Base-by-base conservation (phyloP, 2,888 invertebrate species). In the Himalopsyche kuldschensis region DNA sequence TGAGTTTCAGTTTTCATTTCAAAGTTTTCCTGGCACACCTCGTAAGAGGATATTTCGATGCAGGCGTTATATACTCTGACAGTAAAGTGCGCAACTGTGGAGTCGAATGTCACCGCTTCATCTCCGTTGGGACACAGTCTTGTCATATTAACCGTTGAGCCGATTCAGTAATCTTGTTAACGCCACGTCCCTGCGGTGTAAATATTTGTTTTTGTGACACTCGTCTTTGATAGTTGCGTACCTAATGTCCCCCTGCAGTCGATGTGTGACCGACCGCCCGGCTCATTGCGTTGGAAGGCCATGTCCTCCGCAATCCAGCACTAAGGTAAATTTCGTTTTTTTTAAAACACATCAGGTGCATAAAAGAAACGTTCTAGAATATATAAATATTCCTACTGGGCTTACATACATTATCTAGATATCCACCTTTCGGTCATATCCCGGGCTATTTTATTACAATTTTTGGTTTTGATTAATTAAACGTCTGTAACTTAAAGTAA, bases 1-100 rank as follows among this genome's bases (percentile, higher is more conserved):
- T 69, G n/a, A 30, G 30, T 30, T 75, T 77, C 63, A 46, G 75
- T 81, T 46, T 30, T 69, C 69, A 47, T 75, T 75, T 76, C 41
- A 41, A 46, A 20, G 24, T 69, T 80, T 78, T 75, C 47, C 27
- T 47, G 75, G n/a, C 35, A 20, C 47, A 69, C 31, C 75, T 76
- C 76, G 30, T 77, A 30, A 77, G 75, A 79, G 82, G 84, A 84
- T 84, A 80, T 82, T 81, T 81, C 82, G 84, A 84, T 31, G 79
- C 84, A 84, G 79, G 80, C 84, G 84, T 76, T 35, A 79, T 84
- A 84, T 84, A 84, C 84, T 84, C 84, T 75, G 80, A 84, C 84
- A 84, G 84, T 82, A 79, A 79, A 75, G 81, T 63, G 69, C 69
- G 75, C 77, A 82, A 81, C 63, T 69, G 31, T 79, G 41, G 35